These are phyloP conservation scores for Lypha dubia DNA, from an alignment of 2,888 invertebrate species.

Conservation along the genomic window DNA sequence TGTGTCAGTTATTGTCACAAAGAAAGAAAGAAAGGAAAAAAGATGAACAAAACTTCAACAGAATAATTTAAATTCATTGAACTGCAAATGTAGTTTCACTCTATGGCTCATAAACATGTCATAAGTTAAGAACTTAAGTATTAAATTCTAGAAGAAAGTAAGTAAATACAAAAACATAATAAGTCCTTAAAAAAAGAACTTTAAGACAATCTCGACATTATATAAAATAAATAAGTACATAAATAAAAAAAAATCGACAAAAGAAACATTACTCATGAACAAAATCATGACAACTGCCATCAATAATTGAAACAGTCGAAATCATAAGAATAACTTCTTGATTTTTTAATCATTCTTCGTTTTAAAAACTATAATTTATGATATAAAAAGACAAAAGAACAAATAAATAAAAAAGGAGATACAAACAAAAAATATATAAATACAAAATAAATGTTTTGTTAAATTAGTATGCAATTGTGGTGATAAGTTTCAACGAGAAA, in stretches of 20 bases:
- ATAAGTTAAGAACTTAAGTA: slow-evolving; percentile 49
- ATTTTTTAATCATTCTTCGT: slow-evolving; percentile 19
- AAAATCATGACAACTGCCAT: slow-evolving; percentile 51
- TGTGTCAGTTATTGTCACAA: slow-evolving; percentile 1
- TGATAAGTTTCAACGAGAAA: slow-evolving; percentile 11
- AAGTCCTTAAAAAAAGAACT: slow-evolving; percentile 36
- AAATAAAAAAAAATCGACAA: not conserved
- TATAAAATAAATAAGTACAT: slow-evolving; percentile 18
- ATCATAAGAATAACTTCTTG: slow-evolving; percentile 21
- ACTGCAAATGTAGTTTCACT: slow-evolving; percentile 47
- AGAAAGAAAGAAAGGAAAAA: slow-evolving; percentile 8
- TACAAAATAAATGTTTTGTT: slow-evolving; percentile 30
- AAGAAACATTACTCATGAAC: slow-evolving; percentile 55
- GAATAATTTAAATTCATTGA: slow-evolving; percentile 70
- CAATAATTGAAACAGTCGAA: slow-evolving; percentile 22
- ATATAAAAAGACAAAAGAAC: slow-evolving; percentile 23
- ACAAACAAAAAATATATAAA: slow-evolving; percentile 16
- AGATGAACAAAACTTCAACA: slow-evolving; percentile 33
- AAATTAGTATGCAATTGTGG: slow-evolving; percentile 63
- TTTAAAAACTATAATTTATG: slow-evolving; percentile 59
- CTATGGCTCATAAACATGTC: slow-evolving; percentile 61
- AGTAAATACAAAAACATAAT: slow-evolving; percentile 12
- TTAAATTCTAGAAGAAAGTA: slow-evolving; percentile 32
- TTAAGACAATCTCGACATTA: slow-evolving; percentile 24
- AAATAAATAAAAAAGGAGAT: not conserved